A percentile compares a stretch with the other conserved stretches of the same genome.
These are phyloP conservation scores for Drosophila virilis DNA, from an alignment of 1,140 invertebrate species.

Conservation along the genomic window DNA sequence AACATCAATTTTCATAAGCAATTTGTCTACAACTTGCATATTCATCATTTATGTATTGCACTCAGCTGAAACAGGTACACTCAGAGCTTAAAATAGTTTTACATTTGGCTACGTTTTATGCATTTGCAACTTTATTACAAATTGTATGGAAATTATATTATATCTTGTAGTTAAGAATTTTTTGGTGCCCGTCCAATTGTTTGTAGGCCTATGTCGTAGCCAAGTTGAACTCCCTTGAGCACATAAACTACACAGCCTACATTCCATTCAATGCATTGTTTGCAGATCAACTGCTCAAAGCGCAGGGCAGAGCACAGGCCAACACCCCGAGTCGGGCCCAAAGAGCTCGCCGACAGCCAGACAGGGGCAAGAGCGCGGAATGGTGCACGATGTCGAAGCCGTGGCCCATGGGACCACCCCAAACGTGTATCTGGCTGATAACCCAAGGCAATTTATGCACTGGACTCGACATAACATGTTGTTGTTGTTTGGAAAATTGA, in stretches of 20 bases:
- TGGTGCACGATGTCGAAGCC: background rate
- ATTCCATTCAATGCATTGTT: constrained; percentile 11
- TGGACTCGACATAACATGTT: constrained; percentile 7
- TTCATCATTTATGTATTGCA: too few relatives aligned
- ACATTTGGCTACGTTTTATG: too few relatives aligned
- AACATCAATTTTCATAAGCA: too few relatives aligned
- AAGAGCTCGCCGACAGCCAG: background rate
- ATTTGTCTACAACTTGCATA: too few relatives aligned
- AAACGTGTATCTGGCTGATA: constrained; percentile 35
- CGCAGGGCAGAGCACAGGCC: background rate
- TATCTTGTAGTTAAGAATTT: too few relatives aligned
- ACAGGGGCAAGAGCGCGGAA: background rate
- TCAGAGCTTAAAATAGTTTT: too few relatives aligned
- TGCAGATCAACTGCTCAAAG: constrained; percentile 1
- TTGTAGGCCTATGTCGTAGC: too few relatives aligned
- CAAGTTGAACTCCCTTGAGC: background rate
- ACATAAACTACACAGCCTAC: background rate
- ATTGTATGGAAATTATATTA: too few relatives aligned
- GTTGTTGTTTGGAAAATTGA: constrained; percentile 43
- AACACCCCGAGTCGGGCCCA: background rate
- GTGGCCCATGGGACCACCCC: constrained; percentile 22
- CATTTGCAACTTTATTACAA: too few relatives aligned
- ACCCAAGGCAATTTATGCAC: constrained; percentile 26
- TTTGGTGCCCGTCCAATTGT: too few relatives aligned
- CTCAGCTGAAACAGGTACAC: too few relatives aligned